Evolutionary conservation across 2,888 invertebrate species (phyloP), one percentile per base, ranked within the genome.

Genomic region (Lypha dubia): DNA sequence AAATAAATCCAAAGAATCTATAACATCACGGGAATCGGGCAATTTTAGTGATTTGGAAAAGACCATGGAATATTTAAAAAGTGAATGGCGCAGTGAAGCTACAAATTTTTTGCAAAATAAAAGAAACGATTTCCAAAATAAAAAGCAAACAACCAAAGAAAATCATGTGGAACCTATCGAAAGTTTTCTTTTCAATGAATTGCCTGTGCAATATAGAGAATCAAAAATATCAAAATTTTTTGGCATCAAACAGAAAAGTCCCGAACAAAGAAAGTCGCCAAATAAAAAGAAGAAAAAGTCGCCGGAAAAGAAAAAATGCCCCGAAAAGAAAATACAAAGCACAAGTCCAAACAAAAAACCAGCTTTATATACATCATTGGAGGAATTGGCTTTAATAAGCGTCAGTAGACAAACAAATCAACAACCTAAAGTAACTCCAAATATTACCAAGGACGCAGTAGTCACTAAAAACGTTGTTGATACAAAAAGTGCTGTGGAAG

Each of bases 31-130:
- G 13, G 88, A 87, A 11, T 89, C 89, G 1, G 90, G 90, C 13
- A 88, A 89, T 2, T 86, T 91, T 67, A 91, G 89, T 84, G 92
- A 92, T 83, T 86, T 92, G 35, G 92, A 92, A 46, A 90, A 89
- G 51, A 92, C 92, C 0, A 91, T 92, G 91, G 91, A 92, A 41
- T 91, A 91, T 84, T 84, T 92, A 38, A 90, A 91, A 71, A 88
- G 89, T 5, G 92, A 91, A 75, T 92, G 92, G 92, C 90, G 88
- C 11, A 90, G 87, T 58, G 92, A 92, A 81, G 92, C 92, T 0
- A 90, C 91, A 0, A 91, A 91, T 75, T 92, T 92, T 46, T 81
- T 92, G 58, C 91, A 92, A 84, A 91, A 89, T 81, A 92, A 92
- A 85, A 89, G 92, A 0, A 88, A 89, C 5, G 89, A 88, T 11